Conservation (phyloP, 2,888 invertebrate genomes). For the Pterobdella sp. region DNA sequence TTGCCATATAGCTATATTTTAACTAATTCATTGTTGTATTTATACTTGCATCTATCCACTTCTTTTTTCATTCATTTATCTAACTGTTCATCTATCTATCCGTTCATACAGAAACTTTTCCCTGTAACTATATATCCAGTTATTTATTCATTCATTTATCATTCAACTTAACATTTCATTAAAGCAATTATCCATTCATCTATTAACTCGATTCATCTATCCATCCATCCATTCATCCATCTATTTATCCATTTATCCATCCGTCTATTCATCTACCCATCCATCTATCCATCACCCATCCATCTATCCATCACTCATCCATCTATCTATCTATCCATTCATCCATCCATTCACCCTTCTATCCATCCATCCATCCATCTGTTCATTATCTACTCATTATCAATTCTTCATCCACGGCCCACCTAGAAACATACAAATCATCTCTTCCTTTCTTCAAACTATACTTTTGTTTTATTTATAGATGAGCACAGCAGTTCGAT, state of each 20-base stretch:
- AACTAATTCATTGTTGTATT: no score
- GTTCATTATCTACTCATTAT: not conserved
- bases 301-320: not conserved
- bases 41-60: not conserved
- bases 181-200: not conserved
- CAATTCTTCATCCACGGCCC: not conserved
- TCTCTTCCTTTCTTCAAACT: no score
- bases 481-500: no score
- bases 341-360: not conserved
- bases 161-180: no score
- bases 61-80: not conserved
- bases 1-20: no score
- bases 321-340: not conserved
- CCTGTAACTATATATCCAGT: no score
- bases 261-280: not conserved
- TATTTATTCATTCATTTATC: no score
- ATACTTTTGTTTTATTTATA: no score
- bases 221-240: not conserved
- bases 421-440: no score
- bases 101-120: not conserved
- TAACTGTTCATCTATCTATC: not conserved
- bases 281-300: not conserved
- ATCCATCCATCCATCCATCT: constrained; percentile 3
- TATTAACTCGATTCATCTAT: not conserved
- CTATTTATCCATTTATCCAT: not conserved